These are phyloP conservation scores for Cryptocephalus moraei DNA, from an alignment of 2,888 invertebrate species.

Conservation along the genomic window DNA sequence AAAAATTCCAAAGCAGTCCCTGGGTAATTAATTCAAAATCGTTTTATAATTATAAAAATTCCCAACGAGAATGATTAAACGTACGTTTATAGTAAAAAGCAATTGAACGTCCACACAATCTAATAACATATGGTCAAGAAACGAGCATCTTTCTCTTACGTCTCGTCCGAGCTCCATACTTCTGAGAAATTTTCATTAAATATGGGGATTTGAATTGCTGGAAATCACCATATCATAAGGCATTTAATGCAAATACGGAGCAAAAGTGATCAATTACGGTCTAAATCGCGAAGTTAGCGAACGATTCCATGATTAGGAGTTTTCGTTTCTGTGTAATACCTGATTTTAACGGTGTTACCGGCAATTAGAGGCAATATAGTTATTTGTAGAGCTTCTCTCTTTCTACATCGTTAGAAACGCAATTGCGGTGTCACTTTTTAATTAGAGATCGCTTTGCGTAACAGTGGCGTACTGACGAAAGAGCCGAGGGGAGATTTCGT, in stretches of 20 bases:
- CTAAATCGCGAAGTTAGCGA: conserved; percentile 14
- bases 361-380: conserved; percentile 16
- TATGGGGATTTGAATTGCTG: conserved; percentile 9
- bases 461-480: too few species aligned
- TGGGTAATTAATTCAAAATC: too few species aligned
- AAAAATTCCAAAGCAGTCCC: too few species aligned
- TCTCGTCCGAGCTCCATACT: not conserved
- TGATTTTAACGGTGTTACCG: conserved; percentile 15
- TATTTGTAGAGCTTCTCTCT: conserved; percentile 13
- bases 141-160: too few species aligned
- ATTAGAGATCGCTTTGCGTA: too few species aligned
- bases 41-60: too few species aligned
- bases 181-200: conserved; percentile 7
- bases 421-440: too few species aligned
- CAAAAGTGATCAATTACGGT: conserved; percentile 20
- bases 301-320: conserved; percentile 15
- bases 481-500: too few species aligned
- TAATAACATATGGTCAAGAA: too few species aligned
- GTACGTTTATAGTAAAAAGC: too few species aligned
- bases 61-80: too few species aligned
- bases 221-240: conserved; percentile 10
- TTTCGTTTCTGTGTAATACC: conserved; percentile 11
- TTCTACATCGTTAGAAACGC: conserved; percentile 8
- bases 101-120: too few species aligned
- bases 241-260: conserved; percentile 16